A percentile compares a stretch with the other conserved stretches of the same genome.
phyloP scores from a whole-genome alignment of 64 coral and sea anemone genomes.

The Actinia tenebrosa region DNA sequence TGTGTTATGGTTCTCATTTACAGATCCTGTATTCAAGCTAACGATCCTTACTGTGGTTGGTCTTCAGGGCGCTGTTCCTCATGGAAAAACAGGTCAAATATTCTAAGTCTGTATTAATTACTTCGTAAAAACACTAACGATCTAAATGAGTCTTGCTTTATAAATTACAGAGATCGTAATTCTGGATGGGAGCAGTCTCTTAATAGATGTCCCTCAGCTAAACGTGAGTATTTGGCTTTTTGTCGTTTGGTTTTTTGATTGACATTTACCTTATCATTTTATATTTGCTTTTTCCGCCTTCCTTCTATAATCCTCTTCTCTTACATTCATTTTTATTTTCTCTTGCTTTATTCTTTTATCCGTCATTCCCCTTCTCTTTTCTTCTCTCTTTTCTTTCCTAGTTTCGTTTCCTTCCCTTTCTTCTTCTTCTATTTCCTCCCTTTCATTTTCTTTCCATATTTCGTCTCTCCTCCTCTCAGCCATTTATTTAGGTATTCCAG shows the following conservation, averaged over 20 bases:
- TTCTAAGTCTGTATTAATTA: background rate
- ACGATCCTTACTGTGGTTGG: slow-evolving; percentile 62
- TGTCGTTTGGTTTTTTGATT: background rate
- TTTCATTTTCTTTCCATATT: background rate
- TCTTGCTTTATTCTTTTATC: background rate
- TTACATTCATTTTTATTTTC: background rate
- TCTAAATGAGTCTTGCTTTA: background rate
- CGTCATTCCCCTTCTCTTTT: background rate
- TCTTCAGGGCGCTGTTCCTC: slow-evolving; percentile 15
- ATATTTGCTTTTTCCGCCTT: background rate
- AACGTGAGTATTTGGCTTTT: slow-evolving; percentile 2
- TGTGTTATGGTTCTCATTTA: background rate
- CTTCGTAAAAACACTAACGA: background rate
- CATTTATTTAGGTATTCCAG: too few species aligned
- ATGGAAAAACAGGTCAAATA: slow-evolving; percentile 7
- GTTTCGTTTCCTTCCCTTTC: background rate
- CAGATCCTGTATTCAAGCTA: slow-evolving; percentile 39
- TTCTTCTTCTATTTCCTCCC: background rate
- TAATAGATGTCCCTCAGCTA: background rate
- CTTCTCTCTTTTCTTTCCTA: background rate
- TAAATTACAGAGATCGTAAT: background rate
- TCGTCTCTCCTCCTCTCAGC: background rate
- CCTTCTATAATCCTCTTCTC: background rate
- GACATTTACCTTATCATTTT: background rate
- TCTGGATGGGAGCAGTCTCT: slow-evolving; percentile 14